These are phyloP conservation scores for Meda fulgida DNA, from an alignment of 2,797 vertebrate genomes.

Conservation along the genomic window DNA sequence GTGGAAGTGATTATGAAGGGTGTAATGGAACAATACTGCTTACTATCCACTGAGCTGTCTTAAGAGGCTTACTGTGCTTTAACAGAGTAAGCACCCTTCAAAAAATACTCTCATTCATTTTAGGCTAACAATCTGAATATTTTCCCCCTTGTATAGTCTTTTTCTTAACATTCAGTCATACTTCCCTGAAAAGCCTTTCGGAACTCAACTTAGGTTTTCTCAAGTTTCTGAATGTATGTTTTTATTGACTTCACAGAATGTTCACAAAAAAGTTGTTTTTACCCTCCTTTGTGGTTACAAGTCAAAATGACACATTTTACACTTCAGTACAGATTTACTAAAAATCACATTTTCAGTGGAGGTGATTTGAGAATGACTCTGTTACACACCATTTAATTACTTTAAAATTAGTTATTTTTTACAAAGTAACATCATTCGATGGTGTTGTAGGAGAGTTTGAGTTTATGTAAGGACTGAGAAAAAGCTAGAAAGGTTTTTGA, in stretches of 20 bases:
- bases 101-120: background rate
- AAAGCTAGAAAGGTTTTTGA: background rate
- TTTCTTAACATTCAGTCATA: background rate
- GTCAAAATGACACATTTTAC: background rate
- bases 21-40: constrained; percentile 56
- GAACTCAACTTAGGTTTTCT: background rate
- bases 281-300: background rate
- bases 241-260: background rate
- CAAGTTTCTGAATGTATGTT: background rate
- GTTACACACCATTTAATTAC: no score
- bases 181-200: background rate
- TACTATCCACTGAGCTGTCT: constrained; percentile 88
- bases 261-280: background rate
- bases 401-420: no score
- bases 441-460: background rate
- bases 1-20: constrained; percentile 20
- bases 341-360: background rate
- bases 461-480: background rate
- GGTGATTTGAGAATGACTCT: background rate
- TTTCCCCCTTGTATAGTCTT: background rate
- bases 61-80: constrained; percentile 87
- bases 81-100: background rate
- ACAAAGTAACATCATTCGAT: background rate
- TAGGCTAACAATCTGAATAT: background rate
- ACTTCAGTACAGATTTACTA: background rate